Evolutionary conservation across 1,140 invertebrate genomes (phyloP).

Genomic region (Acromyrmex heyeri): DNA sequence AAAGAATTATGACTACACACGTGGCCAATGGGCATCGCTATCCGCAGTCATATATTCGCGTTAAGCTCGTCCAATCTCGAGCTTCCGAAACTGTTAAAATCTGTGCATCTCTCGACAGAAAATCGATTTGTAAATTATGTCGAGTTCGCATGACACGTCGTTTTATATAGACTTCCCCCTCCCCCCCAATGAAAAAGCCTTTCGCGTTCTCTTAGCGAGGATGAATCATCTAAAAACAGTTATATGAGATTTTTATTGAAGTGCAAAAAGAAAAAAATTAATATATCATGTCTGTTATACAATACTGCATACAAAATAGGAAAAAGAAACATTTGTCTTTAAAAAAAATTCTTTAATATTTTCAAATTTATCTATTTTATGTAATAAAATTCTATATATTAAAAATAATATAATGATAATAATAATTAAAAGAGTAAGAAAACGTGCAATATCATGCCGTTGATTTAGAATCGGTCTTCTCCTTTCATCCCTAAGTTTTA

Average conservation of each 20-base stretch:
- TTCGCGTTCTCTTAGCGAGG: not conserved
- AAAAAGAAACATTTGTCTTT: not conserved
- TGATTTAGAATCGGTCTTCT: not conserved
- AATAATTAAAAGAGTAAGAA: not conserved
- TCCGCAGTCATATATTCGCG: constrained; percentile 51
- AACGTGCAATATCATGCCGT: not conserved
- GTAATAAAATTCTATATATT: not conserved
- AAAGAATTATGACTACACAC: constrained; percentile 56
- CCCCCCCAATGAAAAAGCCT: not conserved
- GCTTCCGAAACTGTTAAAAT: constrained; percentile 34
- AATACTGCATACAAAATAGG: not conserved
- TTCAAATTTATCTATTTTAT: not conserved
- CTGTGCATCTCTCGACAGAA: constrained; percentile 17
- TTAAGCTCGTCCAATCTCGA: constrained; percentile 42
- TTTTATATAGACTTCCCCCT: not conserved
- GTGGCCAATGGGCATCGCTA: constrained; percentile 35
- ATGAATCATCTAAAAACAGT: not conserved
- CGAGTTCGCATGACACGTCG: not conserved
- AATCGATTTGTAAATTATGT: constrained; percentile 44
- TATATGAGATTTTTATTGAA: not conserved
- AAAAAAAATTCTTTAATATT: not conserved
- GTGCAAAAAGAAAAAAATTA: not conserved
- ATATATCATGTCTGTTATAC: not conserved
- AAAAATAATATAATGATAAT: not conserved
- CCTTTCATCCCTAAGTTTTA: not conserved